Evolutionary conservation across 2,113 vertebrate species (phyloP).

Genomic region (Danio rerio): GRCz12tu NC_133184.1:11426001-11426500

Average conservation of each 20-base stretch:
- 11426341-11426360: constrained; percentile 1
- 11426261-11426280: not conserved
- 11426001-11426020: too few species aligned
- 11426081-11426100: not conserved
- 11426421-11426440: not conserved
- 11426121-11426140: not conserved
- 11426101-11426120: not conserved
- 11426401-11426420: not conserved
- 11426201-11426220: not conserved
- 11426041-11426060: not conserved
- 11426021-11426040: not conserved
- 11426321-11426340: not conserved
- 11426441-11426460: not conserved
- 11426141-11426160: too few species aligned
- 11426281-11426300: constrained; percentile 3
- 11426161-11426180: too few species aligned
- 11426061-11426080: not conserved
- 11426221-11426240: not conserved
- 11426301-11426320: constrained; percentile 1
- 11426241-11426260: not conserved
- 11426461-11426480: not conserved
- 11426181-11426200: not conserved
- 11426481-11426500: not conserved
- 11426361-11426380: constrained; percentile 5
- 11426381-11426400: constrained; percentile 2